phyloP scores from a whole-genome alignment of 2,113 vertebrate genomes.

The Cyprinodon brontotheroides region DNA sequence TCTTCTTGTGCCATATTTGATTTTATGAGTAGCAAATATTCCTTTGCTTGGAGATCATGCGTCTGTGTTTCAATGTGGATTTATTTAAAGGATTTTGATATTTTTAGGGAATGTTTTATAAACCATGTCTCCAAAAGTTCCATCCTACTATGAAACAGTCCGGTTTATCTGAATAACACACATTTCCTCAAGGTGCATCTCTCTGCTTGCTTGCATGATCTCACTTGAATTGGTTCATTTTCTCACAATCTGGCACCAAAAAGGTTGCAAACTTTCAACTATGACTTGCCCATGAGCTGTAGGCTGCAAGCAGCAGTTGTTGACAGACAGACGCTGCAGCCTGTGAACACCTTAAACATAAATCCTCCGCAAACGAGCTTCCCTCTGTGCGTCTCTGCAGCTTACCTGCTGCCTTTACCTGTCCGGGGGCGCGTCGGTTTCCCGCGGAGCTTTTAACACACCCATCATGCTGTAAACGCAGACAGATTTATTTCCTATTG shows the following conservation, averaged over 20 bases:
- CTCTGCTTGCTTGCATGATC: background rate
- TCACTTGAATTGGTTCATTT: background rate
- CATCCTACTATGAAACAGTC: background rate
- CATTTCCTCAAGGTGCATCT: background rate
- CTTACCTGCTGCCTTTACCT: slow-evolving; percentile 69
- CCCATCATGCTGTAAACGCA: slow-evolving; percentile 43
- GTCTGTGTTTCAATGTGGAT: background rate
- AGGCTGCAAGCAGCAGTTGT: slow-evolving; percentile 39
- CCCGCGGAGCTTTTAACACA: slow-evolving; percentile 34
- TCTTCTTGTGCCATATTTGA: background rate
- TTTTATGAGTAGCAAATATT: background rate
- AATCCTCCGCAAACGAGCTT: slow-evolving; percentile 56
- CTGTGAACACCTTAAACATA: slow-evolving; percentile 55
- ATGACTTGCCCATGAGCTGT: background rate
- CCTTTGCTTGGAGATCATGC: background rate
- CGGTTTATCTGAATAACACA: slow-evolving; percentile 21
- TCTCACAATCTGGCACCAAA: slow-evolving; percentile 4
- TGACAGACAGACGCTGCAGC: slow-evolving; percentile 50
- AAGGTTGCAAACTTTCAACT: slow-evolving; percentile 34
- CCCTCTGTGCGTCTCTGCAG: slow-evolving; percentile 30
- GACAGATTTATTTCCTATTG: slow-evolving; percentile 23
- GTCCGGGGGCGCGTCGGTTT: slow-evolving; percentile 36
- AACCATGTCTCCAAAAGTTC: no score
- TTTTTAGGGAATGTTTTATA: background rate
- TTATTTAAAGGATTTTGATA: background rate